phyloP scores from a whole-genome alignment of 2,888 invertebrate genomes.

The Zaprionus bogoriensis region DNA sequence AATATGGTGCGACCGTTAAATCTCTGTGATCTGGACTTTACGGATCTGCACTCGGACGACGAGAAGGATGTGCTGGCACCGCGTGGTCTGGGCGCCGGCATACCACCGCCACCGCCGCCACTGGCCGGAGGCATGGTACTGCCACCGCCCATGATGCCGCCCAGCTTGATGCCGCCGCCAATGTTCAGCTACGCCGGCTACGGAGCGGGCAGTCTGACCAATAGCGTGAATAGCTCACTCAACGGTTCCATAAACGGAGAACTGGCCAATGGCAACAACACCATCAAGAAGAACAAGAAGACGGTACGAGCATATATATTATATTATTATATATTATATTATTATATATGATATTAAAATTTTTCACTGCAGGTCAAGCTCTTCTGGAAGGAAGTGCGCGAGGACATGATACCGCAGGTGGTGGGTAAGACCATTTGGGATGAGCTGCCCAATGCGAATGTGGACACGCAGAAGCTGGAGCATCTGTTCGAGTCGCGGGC shows the following conservation, averaged over 20 bases:
- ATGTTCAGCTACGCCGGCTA: constrained; percentile 82
- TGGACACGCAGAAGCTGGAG: constrained; percentile 96
- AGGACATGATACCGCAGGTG: constrained; percentile 85
- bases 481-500: constrained; percentile 98
- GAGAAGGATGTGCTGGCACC: constrained; percentile 91
- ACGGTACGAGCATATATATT: constrained; percentile 86
- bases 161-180: constrained; percentile 84
- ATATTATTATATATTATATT: neutral
- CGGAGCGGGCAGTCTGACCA: constrained; percentile 74
- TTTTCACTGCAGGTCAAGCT: constrained; percentile 85
- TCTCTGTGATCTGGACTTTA: constrained; percentile 97
- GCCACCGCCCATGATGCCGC: constrained; percentile 84
- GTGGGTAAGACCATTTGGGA: constrained; percentile 94
- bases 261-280: constrained; percentile 74
- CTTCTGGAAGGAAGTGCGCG: constrained; percentile 98
- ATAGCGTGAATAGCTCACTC: constrained; percentile 80
- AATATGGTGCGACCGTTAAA: constrained; percentile 90
- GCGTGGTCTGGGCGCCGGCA: constrained; percentile 86
- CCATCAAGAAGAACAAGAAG: constrained; percentile 94
- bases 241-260: constrained; percentile 81
- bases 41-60: constrained; percentile 94
- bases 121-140: constrained; percentile 83
- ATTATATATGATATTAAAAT: neutral
- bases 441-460: constrained; percentile 90
- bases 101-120: constrained; percentile 92